Evolutionary conservation across 2,888 invertebrate genomes (phyloP), one percentile per base, ranked within the genome.

Genomic region (Coelinius sp.): DNA sequence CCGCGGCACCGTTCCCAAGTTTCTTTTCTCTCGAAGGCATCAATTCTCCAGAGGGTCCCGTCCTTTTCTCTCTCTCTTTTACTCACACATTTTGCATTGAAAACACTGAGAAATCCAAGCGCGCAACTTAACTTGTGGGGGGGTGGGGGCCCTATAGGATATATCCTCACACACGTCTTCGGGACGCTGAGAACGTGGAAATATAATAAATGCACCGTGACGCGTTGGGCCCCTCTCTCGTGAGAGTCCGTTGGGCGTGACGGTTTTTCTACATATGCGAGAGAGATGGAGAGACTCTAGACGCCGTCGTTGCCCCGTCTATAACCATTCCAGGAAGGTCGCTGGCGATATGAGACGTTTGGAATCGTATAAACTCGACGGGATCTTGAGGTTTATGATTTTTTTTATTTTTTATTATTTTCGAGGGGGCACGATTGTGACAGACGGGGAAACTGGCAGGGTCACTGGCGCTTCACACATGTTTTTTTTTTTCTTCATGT

Each of bases 201-300:
- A 86, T 83, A 85, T 86, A 85, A 86, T 84, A 85, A 86, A 86
- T 86, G 86, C 83, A 82, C 81, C 86, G 83, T 86, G 85, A 86
- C 85, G 83, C 68, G 69, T 68, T 72, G 71, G 73, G 66, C 25
- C 27, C 31, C 67, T 69, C 69, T 64, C 75, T 77, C 76, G 73
- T 74, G 76, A 76, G 77, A 72, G 68, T 72, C 68, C 56, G 68
- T 72, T 72, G 72, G 72, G 72, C 72, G 72, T 72, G 72, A 77
- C 75, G 72, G 75, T 71, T 73, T 76, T 70, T 65, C 56, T 68
- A 67, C 63, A 69, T 73, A 64, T 41, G 38, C 8, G 52, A 41
- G 70, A 41, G 66, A 59, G 72, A 68, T 52, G 52, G 67, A 62
- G 67, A 62, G 67, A 76, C 59, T 64, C 63, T 53, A 52, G 69